Evolutionary conservation across 2,888 invertebrate genomes (phyloP).

Genomic region (Cantharis rustica): DNA sequence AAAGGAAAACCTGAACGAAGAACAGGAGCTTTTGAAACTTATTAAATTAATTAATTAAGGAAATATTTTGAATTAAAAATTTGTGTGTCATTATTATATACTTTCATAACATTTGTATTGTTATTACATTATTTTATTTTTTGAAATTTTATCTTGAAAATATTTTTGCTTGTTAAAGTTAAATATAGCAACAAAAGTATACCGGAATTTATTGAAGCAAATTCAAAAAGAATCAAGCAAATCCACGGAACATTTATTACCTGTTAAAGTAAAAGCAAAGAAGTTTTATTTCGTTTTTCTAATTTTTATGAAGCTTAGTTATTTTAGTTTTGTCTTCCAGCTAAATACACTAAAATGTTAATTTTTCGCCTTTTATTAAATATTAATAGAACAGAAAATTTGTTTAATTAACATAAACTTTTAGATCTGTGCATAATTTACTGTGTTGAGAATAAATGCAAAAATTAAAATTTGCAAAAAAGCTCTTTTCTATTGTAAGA

Average conservation of each 20-base stretch:
- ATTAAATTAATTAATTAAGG: too few species aligned
- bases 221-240: not conserved
- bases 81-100: too few species aligned
- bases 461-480: not conserved
- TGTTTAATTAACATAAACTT: not conserved
- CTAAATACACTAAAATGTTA: not conserved
- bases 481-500: not conserved
- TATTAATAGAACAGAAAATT: not conserved
- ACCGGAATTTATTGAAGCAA: too few species aligned
- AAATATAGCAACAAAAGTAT: too few species aligned
- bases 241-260: not conserved
- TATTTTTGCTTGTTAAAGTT: too few species aligned
- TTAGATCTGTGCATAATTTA: not conserved
- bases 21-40: too few species aligned
- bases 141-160: too few species aligned
- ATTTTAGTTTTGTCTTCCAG: not conserved
- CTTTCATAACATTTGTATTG: too few species aligned
- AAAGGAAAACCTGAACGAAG: too few species aligned
- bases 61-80: too few species aligned
- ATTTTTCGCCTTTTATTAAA: not conserved
- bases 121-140: too few species aligned
- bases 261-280: not conserved
- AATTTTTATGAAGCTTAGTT: not conserved
- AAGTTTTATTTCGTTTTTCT: not conserved
- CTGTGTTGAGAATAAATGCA: not conserved